Conservation (phyloP, 2,113 vertebrate species). For the Nycticorax nycticorax region DNA sequence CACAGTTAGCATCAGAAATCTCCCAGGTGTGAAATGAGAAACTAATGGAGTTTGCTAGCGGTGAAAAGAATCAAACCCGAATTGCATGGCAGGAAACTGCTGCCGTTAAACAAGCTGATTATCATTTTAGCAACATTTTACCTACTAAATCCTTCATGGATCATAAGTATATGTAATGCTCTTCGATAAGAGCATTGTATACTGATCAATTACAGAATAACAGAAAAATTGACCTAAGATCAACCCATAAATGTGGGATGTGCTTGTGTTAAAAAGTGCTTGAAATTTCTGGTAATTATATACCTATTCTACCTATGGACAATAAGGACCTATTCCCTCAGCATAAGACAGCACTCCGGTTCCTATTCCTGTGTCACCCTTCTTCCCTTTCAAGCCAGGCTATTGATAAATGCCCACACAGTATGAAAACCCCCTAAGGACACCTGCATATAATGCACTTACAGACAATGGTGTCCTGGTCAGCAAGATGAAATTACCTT, state of each 20-base stretch:
- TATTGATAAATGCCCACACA: not conserved
- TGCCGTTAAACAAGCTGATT: not conserved
- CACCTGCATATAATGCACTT: not conserved
- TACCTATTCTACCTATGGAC: not conserved
- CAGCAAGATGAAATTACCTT: constrained; percentile 53
- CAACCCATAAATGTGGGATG: not conserved
- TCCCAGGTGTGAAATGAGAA: constrained; percentile 18
- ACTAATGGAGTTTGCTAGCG: not conserved
- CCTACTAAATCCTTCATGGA: not conserved
- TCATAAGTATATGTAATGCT: not conserved
- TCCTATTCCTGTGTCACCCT: not conserved
- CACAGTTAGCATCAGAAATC: not conserved
- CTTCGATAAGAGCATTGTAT: not conserved
- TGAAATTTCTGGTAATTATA: not conserved
- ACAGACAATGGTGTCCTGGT: not conserved
- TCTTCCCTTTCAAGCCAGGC: not conserved
- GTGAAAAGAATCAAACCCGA: not conserved
- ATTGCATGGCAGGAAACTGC: not conserved
- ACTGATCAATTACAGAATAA: not conserved
- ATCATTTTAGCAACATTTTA: not conserved
- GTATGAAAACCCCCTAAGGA: not conserved
- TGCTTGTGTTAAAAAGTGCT: not conserved
- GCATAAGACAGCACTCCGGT: not conserved
- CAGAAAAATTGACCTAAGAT: not conserved
- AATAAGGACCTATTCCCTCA: not conserved